Percentiles rank a stretch among this genome's conserved stretches.
These are phyloP conservation scores for Falco novaeseelandiae DNA, from an alignment of 2,797 vertebrate genomes.

Conservation along the genomic window DNA sequence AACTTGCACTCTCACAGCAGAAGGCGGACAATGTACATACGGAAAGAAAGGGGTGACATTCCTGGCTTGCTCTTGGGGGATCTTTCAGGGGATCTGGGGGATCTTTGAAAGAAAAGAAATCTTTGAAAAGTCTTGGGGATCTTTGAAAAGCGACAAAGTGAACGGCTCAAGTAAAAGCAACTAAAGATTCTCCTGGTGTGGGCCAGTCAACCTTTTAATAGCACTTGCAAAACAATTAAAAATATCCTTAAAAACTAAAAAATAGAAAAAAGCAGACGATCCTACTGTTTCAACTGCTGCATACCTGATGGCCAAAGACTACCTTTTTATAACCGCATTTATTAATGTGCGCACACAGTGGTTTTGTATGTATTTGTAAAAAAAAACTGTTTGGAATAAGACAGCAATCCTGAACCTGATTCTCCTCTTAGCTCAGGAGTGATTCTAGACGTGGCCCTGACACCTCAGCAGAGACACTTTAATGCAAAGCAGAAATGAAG, in stretches of 20 bases:
- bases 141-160: neutral
- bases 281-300: neutral
- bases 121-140: neutral
- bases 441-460: neutral
- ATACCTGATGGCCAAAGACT: neutral
- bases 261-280: neutral
- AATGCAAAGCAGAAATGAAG: neutral
- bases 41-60: neutral
- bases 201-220: neutral
- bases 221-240: slow-evolving; percentile 8
- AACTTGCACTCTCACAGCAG: neutral
- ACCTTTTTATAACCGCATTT: neutral
- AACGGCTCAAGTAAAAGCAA: neutral
- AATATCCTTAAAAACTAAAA: neutral
- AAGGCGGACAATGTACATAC: neutral
- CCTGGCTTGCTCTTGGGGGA: neutral
- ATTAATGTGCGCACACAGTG: neutral
- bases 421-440: neutral
- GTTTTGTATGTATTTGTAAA: neutral
- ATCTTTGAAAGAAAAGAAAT: neutral
- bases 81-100: neutral
- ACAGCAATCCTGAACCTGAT: neutral
- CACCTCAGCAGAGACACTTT: neutral
- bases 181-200: neutral
- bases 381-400: neutral